phyloP scores from a whole-genome alignment of 2,113 vertebrate species.

The Mirza zaza region DNA sequence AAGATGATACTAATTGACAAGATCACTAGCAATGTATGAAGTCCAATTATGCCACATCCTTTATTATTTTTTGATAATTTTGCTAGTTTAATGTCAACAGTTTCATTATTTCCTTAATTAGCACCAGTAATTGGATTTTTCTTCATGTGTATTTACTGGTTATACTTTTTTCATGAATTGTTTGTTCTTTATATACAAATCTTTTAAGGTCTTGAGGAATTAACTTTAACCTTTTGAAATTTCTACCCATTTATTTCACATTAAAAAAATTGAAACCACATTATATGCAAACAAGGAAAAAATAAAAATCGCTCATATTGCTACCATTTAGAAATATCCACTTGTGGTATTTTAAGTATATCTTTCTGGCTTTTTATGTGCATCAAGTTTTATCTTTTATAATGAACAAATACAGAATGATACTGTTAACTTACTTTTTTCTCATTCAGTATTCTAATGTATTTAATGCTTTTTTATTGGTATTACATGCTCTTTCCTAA shows the following conservation, averaged over 20 bases:
- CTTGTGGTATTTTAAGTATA: constrained; percentile 37
- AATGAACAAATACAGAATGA: neutral
- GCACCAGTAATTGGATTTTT: neutral
- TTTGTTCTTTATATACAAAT: constrained; percentile 26
- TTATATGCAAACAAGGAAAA: neutral
- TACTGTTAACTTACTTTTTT: neutral
- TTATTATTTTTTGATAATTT: constrained; percentile 45
- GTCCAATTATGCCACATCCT: neutral
- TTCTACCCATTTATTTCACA: constrained; percentile 12
- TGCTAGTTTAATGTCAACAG: constrained; percentile 30
- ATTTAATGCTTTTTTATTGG: constrained; percentile 12
- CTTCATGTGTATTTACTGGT: constrained; percentile 8
- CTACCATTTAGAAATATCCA: constrained; percentile 14
- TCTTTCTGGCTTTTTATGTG: neutral
- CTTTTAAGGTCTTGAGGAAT: neutral
- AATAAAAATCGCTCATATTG: constrained; percentile 24
- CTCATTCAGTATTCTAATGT: constrained; percentile 8
- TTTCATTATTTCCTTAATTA: constrained; percentile 32
- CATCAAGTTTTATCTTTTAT: neutral
- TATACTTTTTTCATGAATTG: constrained; percentile 10
- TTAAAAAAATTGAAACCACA: constrained; percentile 38
- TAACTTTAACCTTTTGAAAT: constrained; percentile 39
- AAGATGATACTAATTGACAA: constrained; percentile 2
- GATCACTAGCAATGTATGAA: neutral
- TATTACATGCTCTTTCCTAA: neutral